Conservation (phyloP, 2,888 invertebrate species). For the Homarus gammarus region DNA sequence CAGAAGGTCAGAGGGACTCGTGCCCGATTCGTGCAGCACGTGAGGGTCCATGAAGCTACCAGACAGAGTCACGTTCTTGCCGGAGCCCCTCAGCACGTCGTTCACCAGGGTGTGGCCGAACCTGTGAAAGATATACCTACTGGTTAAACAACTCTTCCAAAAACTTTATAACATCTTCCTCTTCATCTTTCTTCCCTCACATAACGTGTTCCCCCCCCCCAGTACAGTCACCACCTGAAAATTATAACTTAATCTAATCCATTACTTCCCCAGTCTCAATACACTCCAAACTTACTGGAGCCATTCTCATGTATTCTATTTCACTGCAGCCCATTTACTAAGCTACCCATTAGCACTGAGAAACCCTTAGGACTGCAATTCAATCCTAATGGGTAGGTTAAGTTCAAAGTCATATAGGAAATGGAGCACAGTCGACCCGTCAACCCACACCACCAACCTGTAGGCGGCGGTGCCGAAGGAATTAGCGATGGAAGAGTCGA, state of each 20-base stretch:
- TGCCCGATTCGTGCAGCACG: conserved; percentile 32
- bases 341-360: not conserved
- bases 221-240: too few species aligned
- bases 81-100: conserved; percentile 51
- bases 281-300: too few species aligned
- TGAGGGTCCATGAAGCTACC: conserved; percentile 48
- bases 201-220: too few species aligned
- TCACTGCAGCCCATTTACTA: not conserved
- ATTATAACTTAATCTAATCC: too few species aligned
- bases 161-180: too few species aligned
- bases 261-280: too few species aligned
- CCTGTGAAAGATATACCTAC: too few species aligned
- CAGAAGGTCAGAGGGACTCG: conserved; percentile 58
- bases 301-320: too few species aligned
- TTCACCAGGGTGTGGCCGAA: conserved; percentile 71
- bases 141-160: too few species aligned
- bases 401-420: not conserved
- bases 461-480: conserved; percentile 81
- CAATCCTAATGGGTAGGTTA: too few species aligned
- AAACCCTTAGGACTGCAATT: not conserved
- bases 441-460: conserved; percentile 78
- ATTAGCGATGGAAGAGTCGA: conserved; percentile 82
- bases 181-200: too few species aligned
- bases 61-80: conserved; percentile 28
- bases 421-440: too few species aligned